Conservation (phyloP, 2,113 vertebrate species). For the Lasiurus cinereus region DNA sequence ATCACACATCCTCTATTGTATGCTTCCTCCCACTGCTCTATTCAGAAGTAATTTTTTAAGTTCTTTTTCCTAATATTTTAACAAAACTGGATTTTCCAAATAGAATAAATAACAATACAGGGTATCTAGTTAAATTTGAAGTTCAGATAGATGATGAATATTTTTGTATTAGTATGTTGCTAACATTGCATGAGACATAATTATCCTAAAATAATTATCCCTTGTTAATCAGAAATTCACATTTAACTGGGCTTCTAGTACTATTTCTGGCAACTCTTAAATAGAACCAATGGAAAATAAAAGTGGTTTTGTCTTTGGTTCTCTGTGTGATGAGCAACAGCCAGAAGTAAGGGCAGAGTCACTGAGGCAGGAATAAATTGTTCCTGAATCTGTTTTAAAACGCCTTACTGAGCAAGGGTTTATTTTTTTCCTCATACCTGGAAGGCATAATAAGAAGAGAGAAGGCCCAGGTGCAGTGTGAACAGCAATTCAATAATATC, state of each 20-base stretch:
- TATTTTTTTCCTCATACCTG: neutral
- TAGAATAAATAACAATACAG: neutral
- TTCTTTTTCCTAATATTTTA: neutral
- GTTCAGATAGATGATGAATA: neutral
- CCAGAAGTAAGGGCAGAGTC: neutral
- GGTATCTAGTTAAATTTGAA: neutral
- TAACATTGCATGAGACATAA: neutral
- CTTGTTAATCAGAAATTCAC: neutral
- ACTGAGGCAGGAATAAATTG: constrained; percentile 42
- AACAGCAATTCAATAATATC: neutral
- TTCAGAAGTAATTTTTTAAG: neutral
- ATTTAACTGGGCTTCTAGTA: neutral
- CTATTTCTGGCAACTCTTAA: constrained; percentile 15
- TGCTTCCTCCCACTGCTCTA: neutral
- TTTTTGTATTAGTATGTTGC: neutral
- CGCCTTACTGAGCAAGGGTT: neutral
- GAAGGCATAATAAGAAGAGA: constrained; percentile 6
- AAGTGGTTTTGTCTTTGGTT: neutral
- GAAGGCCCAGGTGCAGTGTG: neutral
- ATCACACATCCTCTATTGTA: neutral
- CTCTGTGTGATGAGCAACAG: neutral
- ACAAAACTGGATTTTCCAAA: neutral
- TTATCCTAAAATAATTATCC: constrained; percentile 9
- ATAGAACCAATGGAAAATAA: neutral
- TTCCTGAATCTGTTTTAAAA: constrained; percentile 19